Evolutionary conservation across 1,140 invertebrate species (phyloP).

Genomic region (Drosophila ohnishii): DNA sequence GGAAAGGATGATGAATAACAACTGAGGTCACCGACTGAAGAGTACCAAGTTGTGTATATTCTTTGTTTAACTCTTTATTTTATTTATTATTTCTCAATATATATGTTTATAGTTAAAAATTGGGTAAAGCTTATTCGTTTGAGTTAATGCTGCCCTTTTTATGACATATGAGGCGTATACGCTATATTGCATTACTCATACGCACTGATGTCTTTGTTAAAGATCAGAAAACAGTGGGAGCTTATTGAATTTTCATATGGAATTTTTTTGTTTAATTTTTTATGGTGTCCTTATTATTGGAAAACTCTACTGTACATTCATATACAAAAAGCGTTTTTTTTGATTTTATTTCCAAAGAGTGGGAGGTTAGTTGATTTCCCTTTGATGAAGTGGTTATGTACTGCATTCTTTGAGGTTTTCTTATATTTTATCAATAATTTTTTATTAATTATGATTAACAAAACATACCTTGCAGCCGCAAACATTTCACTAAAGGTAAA

Average conservation of each 20-base stretch:
- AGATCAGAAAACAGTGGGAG: neutral
- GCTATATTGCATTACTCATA: slow-evolving; percentile 4
- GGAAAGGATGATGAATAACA: slow-evolving; percentile 7
- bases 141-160: too few species aligned
- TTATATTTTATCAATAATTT: neutral
- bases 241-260: neutral
- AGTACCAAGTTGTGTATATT: slow-evolving; percentile 1
- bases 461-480: too few species aligned
- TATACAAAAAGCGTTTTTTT: neutral
- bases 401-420: neutral
- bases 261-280: too few species aligned
- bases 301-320: neutral
- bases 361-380: neutral
- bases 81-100: too few species aligned
- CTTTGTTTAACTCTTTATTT: neutral
- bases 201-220: neutral
- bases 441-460: neutral
- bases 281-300: accelerated
- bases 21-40: neutral
- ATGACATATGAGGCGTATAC: neutral
- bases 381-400: neutral
- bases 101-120: neutral
- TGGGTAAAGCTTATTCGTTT: neutral
- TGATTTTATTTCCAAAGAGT: neutral
- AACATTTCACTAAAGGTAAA: neutral